Evolutionary conservation across 37 sponge, comb jelly and placozoan genomes (phyloP).

Genomic region (Geodia barretti): DNA sequence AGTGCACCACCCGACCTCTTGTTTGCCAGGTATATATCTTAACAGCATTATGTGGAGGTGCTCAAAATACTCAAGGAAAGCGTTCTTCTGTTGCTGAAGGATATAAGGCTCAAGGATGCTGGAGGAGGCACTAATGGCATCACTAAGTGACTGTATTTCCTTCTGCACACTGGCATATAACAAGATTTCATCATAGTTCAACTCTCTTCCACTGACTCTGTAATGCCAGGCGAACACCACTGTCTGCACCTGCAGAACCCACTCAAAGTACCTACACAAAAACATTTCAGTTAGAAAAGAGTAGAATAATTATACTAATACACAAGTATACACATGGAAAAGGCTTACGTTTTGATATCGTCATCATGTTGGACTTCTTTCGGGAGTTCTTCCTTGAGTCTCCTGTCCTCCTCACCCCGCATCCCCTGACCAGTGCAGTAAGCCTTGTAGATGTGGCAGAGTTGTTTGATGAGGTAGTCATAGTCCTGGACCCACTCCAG

Average conservation of each 20-base stretch:
- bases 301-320: background rate
- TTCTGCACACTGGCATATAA: slow-evolving; percentile 29
- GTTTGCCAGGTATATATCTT: slow-evolving; percentile 40
- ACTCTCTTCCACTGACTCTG: slow-evolving; percentile 22
- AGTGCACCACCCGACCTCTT: slow-evolving; percentile 50
- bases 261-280: slow-evolving; percentile 60
- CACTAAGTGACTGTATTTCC: slow-evolving; percentile 13
- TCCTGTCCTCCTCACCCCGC: slow-evolving; percentile 5
- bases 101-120: slow-evolving; percentile 8
- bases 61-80: slow-evolving; percentile 28
- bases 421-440: slow-evolving; percentile 36
- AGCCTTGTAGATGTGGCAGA: slow-evolving; percentile 32
- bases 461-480: slow-evolving; percentile 10
- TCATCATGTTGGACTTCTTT: slow-evolving; percentile 6
- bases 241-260: slow-evolving; percentile 40
- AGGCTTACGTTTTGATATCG: slow-evolving; percentile 22
- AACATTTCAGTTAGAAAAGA: too few relatives aligned
- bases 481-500: slow-evolving; percentile 47
- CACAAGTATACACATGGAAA: background rate
- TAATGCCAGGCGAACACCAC: slow-evolving; percentile 41
- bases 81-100: slow-evolving; percentile 10
- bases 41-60: slow-evolving; percentile 38
- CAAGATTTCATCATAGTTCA: slow-evolving; percentile 61
- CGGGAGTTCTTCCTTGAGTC: slow-evolving; percentile 19
- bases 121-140: slow-evolving; percentile 29